Evolutionary conservation across 1,140 invertebrate species (phyloP).

Genomic region (Ceratosolen solmsi): DNA sequence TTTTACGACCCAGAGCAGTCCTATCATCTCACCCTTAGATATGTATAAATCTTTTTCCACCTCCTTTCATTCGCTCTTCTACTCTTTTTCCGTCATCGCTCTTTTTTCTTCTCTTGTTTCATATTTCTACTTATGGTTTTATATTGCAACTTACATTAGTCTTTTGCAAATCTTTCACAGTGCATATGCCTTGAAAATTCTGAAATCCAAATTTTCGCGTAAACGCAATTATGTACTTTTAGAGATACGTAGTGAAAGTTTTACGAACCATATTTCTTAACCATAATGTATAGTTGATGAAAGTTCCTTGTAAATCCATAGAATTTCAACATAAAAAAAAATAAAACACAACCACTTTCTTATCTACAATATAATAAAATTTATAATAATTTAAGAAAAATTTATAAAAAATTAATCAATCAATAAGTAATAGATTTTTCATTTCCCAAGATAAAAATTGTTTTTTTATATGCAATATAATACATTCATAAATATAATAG

Average conservation of each 20-base stretch:
- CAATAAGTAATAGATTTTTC: no score
- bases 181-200: conserved; percentile 7
- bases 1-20: conserved; percentile 49
- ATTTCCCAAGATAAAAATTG: no score
- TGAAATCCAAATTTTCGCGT: conserved; percentile 14
- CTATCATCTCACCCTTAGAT: conserved; percentile 24
- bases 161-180: background rate
- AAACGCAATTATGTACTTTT: conserved; percentile 18
- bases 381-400: background rate
- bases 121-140: conserved; percentile 43
- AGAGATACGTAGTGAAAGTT: conserved; percentile 7
- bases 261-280: background rate
- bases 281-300: background rate
- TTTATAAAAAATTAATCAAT: no score
- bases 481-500: no score
- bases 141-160: conserved; percentile 10
- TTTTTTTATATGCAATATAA: no score
- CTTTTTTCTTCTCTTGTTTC: conserved; percentile 15
- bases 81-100: background rate
- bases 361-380: background rate
- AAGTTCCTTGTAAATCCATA: background rate
- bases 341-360: background rate
- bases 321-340: background rate
- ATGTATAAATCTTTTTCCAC: conserved; percentile 37
- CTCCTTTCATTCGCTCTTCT: background rate